Conservation (phyloP, 2,888 invertebrate genomes). For the Galeopsomyia nigrocyanea region DNA sequence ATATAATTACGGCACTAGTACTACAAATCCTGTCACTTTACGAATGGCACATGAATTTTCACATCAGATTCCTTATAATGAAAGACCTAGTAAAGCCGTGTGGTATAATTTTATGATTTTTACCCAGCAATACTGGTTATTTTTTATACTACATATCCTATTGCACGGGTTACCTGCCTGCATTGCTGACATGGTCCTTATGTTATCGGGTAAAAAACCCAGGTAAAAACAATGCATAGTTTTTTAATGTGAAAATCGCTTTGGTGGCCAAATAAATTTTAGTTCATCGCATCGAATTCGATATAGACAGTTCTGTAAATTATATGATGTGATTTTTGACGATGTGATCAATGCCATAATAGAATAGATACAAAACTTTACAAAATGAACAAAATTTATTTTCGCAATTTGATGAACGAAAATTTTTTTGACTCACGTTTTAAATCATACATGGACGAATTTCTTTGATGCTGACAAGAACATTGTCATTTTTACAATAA, state of each 20-base stretch:
- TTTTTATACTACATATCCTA: constrained; percentile 47
- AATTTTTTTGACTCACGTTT: no score
- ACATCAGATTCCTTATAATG: constrained; percentile 10
- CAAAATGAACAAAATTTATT: no score
- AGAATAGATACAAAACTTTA: no score
- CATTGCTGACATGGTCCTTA: constrained; percentile 48
- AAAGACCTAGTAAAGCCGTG: constrained; percentile 48
- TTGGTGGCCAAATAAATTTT: no score
- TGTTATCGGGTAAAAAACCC: constrained; percentile 53
- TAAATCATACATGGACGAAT: no score
- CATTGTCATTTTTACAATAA: no score
- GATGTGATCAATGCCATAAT: no score
- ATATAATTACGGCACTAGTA: constrained; percentile 88
- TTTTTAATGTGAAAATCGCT: neutral
- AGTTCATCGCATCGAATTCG: no score
- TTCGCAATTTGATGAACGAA: no score
- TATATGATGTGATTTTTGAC: no score
- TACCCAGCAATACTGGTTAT: constrained; percentile 36
- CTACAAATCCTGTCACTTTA: constrained; percentile 72
- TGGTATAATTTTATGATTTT: constrained; percentile 44
- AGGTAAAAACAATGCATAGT: constrained; percentile 46
- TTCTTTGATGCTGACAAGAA: no score
- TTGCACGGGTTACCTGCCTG: constrained; percentile 55
- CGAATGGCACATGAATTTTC: constrained; percentile 5
- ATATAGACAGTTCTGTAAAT: no score